Evolutionary conservation across 2,113 vertebrate species (phyloP).

Genomic region (Erinaceus europaeus): DNA sequence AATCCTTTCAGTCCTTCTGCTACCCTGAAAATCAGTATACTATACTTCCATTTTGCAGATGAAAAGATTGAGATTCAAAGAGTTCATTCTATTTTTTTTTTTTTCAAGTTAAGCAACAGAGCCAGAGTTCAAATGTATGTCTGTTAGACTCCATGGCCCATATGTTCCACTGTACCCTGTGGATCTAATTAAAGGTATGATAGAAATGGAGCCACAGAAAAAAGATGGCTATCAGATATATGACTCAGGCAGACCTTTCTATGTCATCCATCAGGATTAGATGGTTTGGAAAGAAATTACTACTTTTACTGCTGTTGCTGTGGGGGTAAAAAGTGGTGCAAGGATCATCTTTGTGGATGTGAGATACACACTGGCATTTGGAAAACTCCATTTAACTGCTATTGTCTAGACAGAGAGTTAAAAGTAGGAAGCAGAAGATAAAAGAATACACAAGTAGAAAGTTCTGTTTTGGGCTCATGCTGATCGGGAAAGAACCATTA

Average conservation of each 20-base stretch:
- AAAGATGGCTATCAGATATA: not conserved
- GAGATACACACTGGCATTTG: conserved; percentile 33
- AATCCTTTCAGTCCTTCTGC: not conserved
- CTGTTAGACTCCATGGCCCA: not conserved
- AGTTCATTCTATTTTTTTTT: not conserved
- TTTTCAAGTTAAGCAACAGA: not conserved
- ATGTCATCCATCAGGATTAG: not conserved
- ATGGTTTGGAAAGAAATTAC: conserved; percentile 34
- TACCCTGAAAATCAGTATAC: not conserved
- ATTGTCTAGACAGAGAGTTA: conserved; percentile 53
- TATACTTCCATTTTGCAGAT: not conserved
- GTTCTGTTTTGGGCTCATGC: conserved; percentile 18
- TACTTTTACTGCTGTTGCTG: not conserved
- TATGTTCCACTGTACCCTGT: not conserved
- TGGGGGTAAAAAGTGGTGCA: not conserved
- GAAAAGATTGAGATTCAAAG: conserved; percentile 15
- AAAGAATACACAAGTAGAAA: conserved; percentile 43
- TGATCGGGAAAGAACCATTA: conserved; percentile 47
- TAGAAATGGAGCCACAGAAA: not conserved
- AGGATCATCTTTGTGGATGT: not conserved
- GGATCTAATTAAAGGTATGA: not conserved
- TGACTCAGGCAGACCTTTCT: not conserved
- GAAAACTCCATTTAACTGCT: conserved; percentile 37
- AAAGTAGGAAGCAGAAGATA: conserved; percentile 57
- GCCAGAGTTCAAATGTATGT: not conserved